A percentile compares a stretch with the other conserved stretches of the same genome.
Conservation (phyloP, 2,888 invertebrate genomes). For the Marronus borbonicus region DNA sequence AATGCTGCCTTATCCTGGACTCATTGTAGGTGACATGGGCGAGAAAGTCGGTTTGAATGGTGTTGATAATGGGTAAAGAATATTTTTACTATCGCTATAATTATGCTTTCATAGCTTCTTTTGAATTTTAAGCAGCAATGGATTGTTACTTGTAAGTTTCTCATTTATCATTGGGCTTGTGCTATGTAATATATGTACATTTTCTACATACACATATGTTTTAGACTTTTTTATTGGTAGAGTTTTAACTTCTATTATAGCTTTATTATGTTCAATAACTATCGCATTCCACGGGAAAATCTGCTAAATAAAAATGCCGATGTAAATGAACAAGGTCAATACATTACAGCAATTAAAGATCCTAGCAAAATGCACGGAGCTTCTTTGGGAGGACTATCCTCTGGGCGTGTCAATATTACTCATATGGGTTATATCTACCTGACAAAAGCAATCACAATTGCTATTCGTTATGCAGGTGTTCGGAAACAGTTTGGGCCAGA, state of each 20-base stretch:
- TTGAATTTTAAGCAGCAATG: no score
- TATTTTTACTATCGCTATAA: background rate
- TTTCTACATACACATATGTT: no score
- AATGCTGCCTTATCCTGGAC: constrained; percentile 81
- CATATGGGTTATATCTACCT: constrained; percentile 76
- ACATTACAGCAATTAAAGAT: constrained; percentile 85
- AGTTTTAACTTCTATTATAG: constrained; percentile 63
- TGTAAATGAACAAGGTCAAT: constrained; percentile 87
- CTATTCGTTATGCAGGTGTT: constrained; percentile 88
- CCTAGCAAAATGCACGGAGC: constrained; percentile 89
- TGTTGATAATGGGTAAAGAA: constrained; percentile 81
- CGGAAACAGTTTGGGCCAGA: constrained; percentile 91
- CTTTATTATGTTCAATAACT: constrained; percentile 85
- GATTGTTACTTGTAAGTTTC: no score
- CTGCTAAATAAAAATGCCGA: constrained; percentile 90
- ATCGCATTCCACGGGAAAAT: constrained; percentile 84
- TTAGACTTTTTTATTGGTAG: no score
- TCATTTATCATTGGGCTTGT: no score
- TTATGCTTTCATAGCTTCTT: background rate
- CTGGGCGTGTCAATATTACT: constrained; percentile 86
- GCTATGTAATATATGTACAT: no score
- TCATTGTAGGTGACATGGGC: constrained; percentile 93
- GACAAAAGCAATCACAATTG: constrained; percentile 85
- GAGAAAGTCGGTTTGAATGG: constrained; percentile 94
- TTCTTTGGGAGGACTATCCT: constrained; percentile 86